Evolutionary conservation across 2,888 invertebrate species (phyloP), one percentile per base, ranked within the genome.

Genomic region (Nomada lathburiana): DNA sequence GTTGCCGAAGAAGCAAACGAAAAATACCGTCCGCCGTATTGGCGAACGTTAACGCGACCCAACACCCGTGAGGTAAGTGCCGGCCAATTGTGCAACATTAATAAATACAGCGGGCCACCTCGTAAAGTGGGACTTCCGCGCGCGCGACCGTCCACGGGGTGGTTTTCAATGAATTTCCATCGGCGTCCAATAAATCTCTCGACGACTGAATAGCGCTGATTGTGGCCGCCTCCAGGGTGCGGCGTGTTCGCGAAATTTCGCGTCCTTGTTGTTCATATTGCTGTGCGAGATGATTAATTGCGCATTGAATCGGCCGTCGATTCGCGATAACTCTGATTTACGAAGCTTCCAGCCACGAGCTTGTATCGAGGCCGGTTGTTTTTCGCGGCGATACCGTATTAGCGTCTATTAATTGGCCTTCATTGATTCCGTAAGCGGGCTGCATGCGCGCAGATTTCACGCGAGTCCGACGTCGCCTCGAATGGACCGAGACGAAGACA

Each of bases 141-240:
- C 44, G 50, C 20, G 26, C 13, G 18, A 65, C 18, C 64, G 44
- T 50, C n/a, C 16, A 9, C 36, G 13, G 36, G 7, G 20, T 10
- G 36, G 23, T 63, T 47, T 7, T 52, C 57, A 42, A 50, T 26
- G 69, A 55, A 84, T 77, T 62, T 29, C 36, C 42, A 20, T 18
- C 47, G 55, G 53, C 55, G 63, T 50, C 67, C 75, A 73, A 76
- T 83, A 85, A 85, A 80, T 76, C 74, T 76, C 74, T 59, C 23
- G 5, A 10, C 72, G 73, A 80, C 73, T 72, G 78, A 79, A 83
- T 80, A 47, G 59, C 74, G 50, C 36, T 78, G 80, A 86, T 86
- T 79, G 83, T 71, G 59, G 52, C 62, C 20, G 57, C 53, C 65
- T 64, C 47, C 75, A 69, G 20, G 2, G 59, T 26, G 23, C 23